phyloP scores from a whole-genome alignment of 2,113 vertebrate species.

The Tor tambroides region DNA sequence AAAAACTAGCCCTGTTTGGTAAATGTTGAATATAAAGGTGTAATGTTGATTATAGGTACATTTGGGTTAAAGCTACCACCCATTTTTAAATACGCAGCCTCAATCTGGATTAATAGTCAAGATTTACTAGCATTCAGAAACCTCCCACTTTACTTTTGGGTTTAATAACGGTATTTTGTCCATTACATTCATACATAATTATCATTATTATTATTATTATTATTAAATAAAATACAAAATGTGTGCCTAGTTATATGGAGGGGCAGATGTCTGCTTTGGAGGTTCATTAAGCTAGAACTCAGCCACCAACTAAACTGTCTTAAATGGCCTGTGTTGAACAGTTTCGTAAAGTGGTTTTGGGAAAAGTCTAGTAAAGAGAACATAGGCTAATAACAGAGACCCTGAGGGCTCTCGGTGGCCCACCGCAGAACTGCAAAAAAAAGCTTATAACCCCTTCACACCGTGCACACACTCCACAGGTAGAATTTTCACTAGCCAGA shows the following conservation, averaged over 20 bases:
- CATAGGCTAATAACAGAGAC: not conserved
- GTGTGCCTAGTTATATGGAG: not conserved
- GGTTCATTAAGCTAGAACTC: conserved; percentile 36
- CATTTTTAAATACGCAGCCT: not conserved
- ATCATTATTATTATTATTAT: not conserved
- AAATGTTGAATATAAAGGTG: not conserved
- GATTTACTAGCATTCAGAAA: not conserved
- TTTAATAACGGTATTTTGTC: not conserved
- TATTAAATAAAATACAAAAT: not conserved
- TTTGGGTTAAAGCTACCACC: not conserved
- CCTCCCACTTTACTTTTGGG: not conserved
- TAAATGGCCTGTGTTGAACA: not conserved
- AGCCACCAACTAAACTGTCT: not conserved
- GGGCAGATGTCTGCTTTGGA: conserved; percentile 4
- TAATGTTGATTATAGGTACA: not conserved
- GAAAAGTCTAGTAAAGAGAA: conserved; percentile 9
- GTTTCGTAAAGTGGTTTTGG: conserved; percentile 19
- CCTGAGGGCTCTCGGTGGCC: not conserved
- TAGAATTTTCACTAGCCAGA: conserved; percentile 52
- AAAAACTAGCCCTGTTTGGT: not conserved
- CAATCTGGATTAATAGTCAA: not conserved
- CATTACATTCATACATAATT: not conserved
- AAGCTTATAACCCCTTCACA: conserved; percentile 24
- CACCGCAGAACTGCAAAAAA: not conserved
- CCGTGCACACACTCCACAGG: conserved; percentile 37